Conservation (phyloP, 2,888 invertebrate species). For the Agrilus biguttatus region DNA sequence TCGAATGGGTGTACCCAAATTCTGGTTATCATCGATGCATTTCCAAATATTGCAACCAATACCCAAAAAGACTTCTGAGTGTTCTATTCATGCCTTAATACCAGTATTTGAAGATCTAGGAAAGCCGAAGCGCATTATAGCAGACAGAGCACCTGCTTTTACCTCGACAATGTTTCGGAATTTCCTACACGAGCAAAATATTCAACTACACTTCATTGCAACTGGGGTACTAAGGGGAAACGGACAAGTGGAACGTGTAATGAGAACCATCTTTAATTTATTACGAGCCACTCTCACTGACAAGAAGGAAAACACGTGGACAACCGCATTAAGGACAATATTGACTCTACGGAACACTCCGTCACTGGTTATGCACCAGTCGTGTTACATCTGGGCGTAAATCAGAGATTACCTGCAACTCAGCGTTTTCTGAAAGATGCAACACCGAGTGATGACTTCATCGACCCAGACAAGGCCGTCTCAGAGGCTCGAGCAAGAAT, state of each 20-base stretch:
- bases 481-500: background rate
- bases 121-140: conserved; percentile 3
- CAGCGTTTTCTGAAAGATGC: no score
- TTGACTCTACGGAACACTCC: background rate
- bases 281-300: conserved; percentile 4
- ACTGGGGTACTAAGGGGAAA: conserved; percentile 10
- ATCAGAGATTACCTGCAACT: background rate
- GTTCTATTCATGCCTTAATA: background rate
- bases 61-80: conserved; percentile 3
- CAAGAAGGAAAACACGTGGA: conserved; percentile 5
- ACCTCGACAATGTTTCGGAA: conserved; percentile 5
- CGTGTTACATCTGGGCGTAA: conserved; percentile 1
- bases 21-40: conserved; percentile 10
- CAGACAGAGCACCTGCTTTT: conserved; percentile 7
- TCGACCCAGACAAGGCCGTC: no score
- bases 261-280: conserved; percentile 7
- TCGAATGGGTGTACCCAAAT: conserved; percentile 8
- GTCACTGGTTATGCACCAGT: conserved; percentile 1
- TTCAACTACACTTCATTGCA: conserved; percentile 8
- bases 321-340: conserved; percentile 1
- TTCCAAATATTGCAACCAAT: conserved; percentile 10
- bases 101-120: conserved; percentile 8
- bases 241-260: conserved; percentile 8
- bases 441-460: no score
- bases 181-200: conserved; percentile 3